phyloP scores from a whole-genome alignment of 1,140 invertebrate genomes.

The Drosophila seguyi region DNA sequence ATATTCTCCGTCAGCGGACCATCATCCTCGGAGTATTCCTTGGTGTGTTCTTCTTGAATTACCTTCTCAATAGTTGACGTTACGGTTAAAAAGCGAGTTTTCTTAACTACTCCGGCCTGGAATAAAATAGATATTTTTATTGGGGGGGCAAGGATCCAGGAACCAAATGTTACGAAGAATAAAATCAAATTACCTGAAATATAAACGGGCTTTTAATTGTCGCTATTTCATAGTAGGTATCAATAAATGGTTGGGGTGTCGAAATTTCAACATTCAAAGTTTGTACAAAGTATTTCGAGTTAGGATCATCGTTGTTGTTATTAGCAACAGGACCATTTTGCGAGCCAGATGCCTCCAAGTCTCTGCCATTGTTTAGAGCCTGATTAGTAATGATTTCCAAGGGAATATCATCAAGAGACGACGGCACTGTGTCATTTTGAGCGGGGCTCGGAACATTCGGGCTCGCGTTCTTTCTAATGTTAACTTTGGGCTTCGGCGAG shows the following conservation, averaged over 20 bases:
- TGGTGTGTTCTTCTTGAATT: slow-evolving; percentile 87
- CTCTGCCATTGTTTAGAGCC: slow-evolving; percentile 79
- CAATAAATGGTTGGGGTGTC: slow-evolving; percentile 92
- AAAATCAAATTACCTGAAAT: slow-evolving; percentile 89
- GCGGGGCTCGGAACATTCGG: slow-evolving; percentile 22
- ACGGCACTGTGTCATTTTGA: slow-evolving; percentile 32
- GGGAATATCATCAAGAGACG: slow-evolving; percentile 30
- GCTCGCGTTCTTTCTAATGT: slow-evolving; percentile 88
- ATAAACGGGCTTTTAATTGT: slow-evolving; percentile 95
- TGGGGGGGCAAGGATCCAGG: no score
- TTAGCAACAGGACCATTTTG: slow-evolving; percentile 87
- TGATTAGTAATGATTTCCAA: slow-evolving; percentile 46
- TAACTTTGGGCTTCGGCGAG: slow-evolving; percentile 93
- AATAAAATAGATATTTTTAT: slow-evolving; percentile 58
- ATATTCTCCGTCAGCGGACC: slow-evolving; percentile 95
- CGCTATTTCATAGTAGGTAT: slow-evolving; percentile 94
- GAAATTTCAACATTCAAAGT: slow-evolving; percentile 94
- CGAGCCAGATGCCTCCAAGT: slow-evolving; percentile 89
- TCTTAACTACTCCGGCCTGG: slow-evolving; percentile 94
- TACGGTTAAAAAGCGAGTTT: slow-evolving; percentile 93
- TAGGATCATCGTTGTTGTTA: slow-evolving; percentile 86
- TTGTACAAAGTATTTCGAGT: slow-evolving; percentile 88
- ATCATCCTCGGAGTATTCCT: slow-evolving; percentile 85
- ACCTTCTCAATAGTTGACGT: slow-evolving; percentile 93
- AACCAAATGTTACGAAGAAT: neutral